Conservation (phyloP, 2,888 invertebrate genomes). For the Diplolepis rosae region DNA sequence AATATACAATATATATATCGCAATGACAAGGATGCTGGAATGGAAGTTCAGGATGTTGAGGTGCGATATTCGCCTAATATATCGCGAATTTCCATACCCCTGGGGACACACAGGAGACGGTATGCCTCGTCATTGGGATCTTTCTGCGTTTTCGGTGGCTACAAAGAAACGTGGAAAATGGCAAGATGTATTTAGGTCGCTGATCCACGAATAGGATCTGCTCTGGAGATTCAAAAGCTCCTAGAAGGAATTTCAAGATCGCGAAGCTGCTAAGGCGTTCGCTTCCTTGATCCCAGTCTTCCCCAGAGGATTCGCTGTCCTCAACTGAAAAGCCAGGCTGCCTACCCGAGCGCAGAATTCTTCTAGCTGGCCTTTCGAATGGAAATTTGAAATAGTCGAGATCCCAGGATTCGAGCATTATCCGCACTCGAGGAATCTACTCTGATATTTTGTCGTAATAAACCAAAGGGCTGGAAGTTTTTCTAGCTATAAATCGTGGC, state of each 20-base stretch:
- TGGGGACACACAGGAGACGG: background rate
- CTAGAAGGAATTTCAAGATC: conserved; percentile 5
- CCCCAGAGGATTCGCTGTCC: background rate
- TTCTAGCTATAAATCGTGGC: too few species aligned
- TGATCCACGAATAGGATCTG: conserved; percentile 5
- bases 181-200: conserved; percentile 3
- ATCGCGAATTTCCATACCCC: conserved; percentile 24
- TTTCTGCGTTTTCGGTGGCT: conserved; percentile 5
- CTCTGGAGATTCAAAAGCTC: background rate
- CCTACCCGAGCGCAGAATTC: background rate
- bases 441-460: background rate
- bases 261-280: background rate
- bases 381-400: conserved; percentile 13
- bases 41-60: conserved; percentile 9
- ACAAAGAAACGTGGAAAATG: conserved; percentile 9
- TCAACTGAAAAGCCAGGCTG: background rate
- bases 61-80: background rate
- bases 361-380: background rate
- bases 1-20: background rate
- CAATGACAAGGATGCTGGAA: background rate
- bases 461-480: too few species aligned
- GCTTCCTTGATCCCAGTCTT: conserved; percentile 4
- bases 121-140: conserved; percentile 22
- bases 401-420: background rate
- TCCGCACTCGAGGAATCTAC: background rate